Base-by-base conservation (phyloP, 2,888 invertebrate species). In the Caenorhabditis sinica region DNA sequence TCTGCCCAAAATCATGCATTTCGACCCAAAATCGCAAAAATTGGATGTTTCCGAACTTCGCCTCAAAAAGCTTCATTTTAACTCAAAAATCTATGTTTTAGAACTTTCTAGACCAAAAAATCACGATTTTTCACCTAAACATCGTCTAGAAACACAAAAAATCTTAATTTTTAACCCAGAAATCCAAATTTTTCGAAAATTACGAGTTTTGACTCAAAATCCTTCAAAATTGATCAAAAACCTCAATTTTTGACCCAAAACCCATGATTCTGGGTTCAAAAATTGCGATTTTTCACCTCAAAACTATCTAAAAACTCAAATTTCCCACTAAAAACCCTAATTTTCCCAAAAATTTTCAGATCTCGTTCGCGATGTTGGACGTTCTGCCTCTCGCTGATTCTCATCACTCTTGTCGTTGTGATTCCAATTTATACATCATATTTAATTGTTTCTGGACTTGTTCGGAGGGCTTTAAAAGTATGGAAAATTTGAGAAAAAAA, bases 331-430 rank as follows among this genome's bases (percentile, higher is more conserved):
- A 60, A 60, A 63, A 2, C 25, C 8, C 53, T 49, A 28, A n/a
- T 6, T 2, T 2, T n/a, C 49, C 49, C 49, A 63, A 43, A 63
- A 20, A 23, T 45, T 58, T 94, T 87, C 93, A 97, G 97, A 93
- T 97, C 97, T 6, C 95, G 97, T 89, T 96, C 96, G 93, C 96
- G 97, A 93, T 97, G 97, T 93, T 99, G 99, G 99, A 96, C 96
- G 92, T 94, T 97, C 85, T 97, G 96, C 33, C 94, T 99, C 3
- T 97, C 97, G 91, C 95, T 96, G 72, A 95, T 99, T 89, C 94
- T 99, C 45, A 96, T 97, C 92, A 96, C 97, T 95, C 96, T 99
- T 23, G 97, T 99, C 90, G 96, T 97, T 17, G 94, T 98, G 58
- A 96, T 99, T 94, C 99, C 99, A 77, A 96, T 97, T 94, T 98